Evolutionary conservation across 2,888 invertebrate genomes (phyloP).

Genomic region (Gymnosoma rotundatum): DNA sequence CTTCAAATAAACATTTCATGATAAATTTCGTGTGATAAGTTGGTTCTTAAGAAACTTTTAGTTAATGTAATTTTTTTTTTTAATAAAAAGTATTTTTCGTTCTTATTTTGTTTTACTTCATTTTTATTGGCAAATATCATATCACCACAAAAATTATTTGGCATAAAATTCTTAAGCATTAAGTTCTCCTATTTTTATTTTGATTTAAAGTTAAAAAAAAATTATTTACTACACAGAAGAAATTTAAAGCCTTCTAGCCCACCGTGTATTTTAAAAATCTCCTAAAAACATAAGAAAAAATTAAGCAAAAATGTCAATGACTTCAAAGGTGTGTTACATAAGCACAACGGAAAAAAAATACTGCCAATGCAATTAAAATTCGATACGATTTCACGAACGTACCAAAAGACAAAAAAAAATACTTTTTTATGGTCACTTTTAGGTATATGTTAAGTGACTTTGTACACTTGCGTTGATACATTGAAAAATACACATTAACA

Average conservation of each 20-base stretch:
- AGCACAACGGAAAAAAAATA: constrained; percentile 15
- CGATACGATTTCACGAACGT: constrained; percentile 40
- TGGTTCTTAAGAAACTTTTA: too few relatives aligned
- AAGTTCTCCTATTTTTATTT: too few relatives aligned
- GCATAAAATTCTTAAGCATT: too few relatives aligned
- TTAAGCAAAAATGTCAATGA: constrained; percentile 58
- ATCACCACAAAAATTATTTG: too few relatives aligned
- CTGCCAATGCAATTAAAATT: constrained; percentile 26
- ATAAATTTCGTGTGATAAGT: too few relatives aligned
- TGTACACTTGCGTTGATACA: constrained; percentile 27
- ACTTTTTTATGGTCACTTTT: constrained; percentile 38
- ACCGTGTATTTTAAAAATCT: constrained; percentile 10
- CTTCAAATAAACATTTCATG: too few relatives aligned
- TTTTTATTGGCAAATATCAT: too few relatives aligned
- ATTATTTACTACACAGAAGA: not conserved
- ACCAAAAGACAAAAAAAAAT: constrained; percentile 1
- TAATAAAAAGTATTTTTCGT: too few relatives aligned
- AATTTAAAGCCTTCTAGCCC: not conserved
- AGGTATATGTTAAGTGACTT: constrained; percentile 3
- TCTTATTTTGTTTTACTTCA: too few relatives aligned
- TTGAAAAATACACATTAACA: not conserved
- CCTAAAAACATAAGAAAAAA: not conserved
- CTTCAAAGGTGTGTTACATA: constrained; percentile 39
- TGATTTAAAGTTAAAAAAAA: not conserved
- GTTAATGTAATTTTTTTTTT: too few relatives aligned